These are phyloP conservation scores for Dastarcus helophoroides DNA, from an alignment of 2,888 invertebrate species.

Conservation along the genomic window DNA sequence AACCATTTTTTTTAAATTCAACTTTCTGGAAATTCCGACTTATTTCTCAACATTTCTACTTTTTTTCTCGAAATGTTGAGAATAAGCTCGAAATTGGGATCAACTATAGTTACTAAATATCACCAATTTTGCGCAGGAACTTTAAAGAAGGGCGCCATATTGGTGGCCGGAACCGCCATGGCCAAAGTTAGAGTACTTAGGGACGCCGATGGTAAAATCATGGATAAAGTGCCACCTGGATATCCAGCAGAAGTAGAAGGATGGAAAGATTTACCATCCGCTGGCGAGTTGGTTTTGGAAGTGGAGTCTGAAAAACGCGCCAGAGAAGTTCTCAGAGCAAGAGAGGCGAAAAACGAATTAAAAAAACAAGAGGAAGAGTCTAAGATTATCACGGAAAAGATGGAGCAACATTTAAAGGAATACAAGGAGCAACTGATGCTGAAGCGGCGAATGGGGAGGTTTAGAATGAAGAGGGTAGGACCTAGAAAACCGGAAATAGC, in stretches of 20 bases:
- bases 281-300: slow-evolving; percentile 81
- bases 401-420: slow-evolving; percentile 49
- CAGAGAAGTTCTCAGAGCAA: slow-evolving; percentile 30
- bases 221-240: slow-evolving; percentile 63
- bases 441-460: slow-evolving; percentile 51
- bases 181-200: slow-evolving; percentile 73
- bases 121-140: slow-evolving; percentile 45
- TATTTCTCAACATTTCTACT: too few species aligned
- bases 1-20: too few species aligned
- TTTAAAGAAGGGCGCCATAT: slow-evolving; percentile 59
- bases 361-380: slow-evolving; percentile 53
- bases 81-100: too few species aligned
- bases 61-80: too few species aligned
- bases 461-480: slow-evolving; percentile 42
- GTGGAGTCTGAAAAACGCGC: slow-evolving; percentile 43
- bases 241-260: slow-evolving; percentile 79
- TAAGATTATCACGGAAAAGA: slow-evolving; percentile 52
- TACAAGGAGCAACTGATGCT: slow-evolving; percentile 51
- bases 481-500: slow-evolving; percentile 47
- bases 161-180: slow-evolving; percentile 77
- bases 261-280: slow-evolving; percentile 80
- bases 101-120: too few species aligned
- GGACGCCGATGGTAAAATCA: slow-evolving; percentile 57
- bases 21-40: too few species aligned
- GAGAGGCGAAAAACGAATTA: slow-evolving; percentile 47